Evolutionary conservation across 2,113 vertebrate genomes (phyloP), one percentile per base, ranked within the genome.

Genomic region (Lophochroa leadbeateri): DNA sequence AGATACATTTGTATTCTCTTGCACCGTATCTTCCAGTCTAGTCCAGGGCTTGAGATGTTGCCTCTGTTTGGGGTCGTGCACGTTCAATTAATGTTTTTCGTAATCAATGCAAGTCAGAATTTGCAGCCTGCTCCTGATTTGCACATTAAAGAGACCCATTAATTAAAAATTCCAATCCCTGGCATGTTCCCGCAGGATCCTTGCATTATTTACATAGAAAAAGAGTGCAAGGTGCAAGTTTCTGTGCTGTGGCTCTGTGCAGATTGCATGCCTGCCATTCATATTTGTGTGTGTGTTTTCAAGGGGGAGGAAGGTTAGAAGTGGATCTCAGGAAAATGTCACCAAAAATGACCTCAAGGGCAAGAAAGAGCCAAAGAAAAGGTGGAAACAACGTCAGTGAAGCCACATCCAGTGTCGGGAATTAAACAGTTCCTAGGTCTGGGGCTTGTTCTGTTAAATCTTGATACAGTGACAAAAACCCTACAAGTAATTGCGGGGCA

Each of bases 71-170:
- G 97, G 96, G 95, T 97, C 97, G 97, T 98, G 97, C 95, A 97
- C 93, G 96, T 98, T 98, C 97, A 98, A 97, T 98, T 98, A 98
- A 97, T 97, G 97, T 97, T 98, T 98, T 97, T 98, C 97, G 97
- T 98, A 98, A 98, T 98, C 98, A 98, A 98, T 97, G 98, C 96
- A 52, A 98, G 98, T 97, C 97, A 98, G 97, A 98, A 98, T 97
- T 98, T 97, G 98, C 98, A 98, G 96, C 97, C 98, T 98, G 98
- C 97, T 97, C 97, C 98, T 98, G 98, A 98, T 98, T 98, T 98
- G 98, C 97, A 98, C 98, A 98, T 98, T 98, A 98, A 98, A 98
- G 98, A 98, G 98, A 96, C 74, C 97, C 98, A 98, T 98, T 98
- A 98, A 98, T 98, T 98, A 98, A 98, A 97, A 97, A 98, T 97